These are phyloP conservation scores for Agrochola lychnidis DNA, from an alignment of 2,888 invertebrate species.

Conservation along the genomic window DNA sequence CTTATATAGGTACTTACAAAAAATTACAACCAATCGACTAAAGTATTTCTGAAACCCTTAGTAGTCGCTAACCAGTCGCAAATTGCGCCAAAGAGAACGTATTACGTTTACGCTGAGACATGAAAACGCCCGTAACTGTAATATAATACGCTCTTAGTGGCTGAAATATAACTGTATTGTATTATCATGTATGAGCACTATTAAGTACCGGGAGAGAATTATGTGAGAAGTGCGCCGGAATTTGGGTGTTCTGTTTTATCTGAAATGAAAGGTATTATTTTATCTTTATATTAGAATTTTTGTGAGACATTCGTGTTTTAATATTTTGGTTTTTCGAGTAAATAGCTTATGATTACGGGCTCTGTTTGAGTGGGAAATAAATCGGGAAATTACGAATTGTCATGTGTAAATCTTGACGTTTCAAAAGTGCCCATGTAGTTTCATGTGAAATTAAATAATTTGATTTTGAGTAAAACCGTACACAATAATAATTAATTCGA, in stretches of 20 bases:
- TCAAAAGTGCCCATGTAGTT: neutral
- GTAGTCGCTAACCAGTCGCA: constrained; percentile 65
- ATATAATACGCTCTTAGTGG: constrained; percentile 73
- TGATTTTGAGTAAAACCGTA: neutral
- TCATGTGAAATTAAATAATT: neutral
- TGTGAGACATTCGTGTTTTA: neutral
- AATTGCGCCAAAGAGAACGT: constrained; percentile 70
- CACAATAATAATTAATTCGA: neutral
- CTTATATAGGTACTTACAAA: neutral
- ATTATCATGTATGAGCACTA: constrained; percentile 59
- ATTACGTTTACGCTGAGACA: constrained; percentile 75
- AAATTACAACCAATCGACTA: neutral
- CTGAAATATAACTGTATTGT: constrained; percentile 66
- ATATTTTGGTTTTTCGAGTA: neutral
- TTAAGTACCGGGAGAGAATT: constrained; percentile 52
- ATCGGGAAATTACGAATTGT: neutral
- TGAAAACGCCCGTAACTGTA: constrained; percentile 68
- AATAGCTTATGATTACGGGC: neutral
- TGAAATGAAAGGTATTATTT: constrained; percentile 24
- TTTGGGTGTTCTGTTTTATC: constrained; percentile 24
- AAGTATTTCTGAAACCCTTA: constrained; percentile 16
- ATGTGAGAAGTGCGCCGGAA: constrained; percentile 36
- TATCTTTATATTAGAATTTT: constrained; percentile 4
- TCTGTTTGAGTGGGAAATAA: neutral
- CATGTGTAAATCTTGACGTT: neutral